Conservation (phyloP, 1,140 invertebrate genomes). For the Drosophila bifasciata region DNA sequence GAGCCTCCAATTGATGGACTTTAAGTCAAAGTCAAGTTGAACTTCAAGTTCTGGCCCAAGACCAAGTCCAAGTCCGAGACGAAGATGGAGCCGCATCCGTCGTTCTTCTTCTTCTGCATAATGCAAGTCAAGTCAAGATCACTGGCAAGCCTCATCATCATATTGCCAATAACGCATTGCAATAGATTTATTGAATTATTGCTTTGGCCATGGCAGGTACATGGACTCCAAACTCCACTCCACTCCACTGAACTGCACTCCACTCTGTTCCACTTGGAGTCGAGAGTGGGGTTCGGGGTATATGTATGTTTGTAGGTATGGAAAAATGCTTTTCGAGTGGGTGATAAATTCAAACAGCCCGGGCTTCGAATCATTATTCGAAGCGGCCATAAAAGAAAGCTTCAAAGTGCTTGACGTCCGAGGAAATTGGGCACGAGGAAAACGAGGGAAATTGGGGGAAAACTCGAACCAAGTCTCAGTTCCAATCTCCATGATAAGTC, state of each 20-base stretch:
- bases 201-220: constrained; percentile 82
- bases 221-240: constrained; percentile 68
- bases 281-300: not conserved
- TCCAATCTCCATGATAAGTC: constrained; percentile 70
- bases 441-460: constrained; percentile 47
- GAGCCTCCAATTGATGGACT: constrained; percentile 73
- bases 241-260: constrained; percentile 39
- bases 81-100: constrained; percentile 11
- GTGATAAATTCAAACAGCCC: constrained; percentile 78
- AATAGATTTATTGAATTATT: constrained; percentile 84
- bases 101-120: constrained; percentile 54
- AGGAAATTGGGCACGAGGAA: constrained; percentile 51
- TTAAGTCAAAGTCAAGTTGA: constrained; percentile 82
- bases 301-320: constrained; percentile 32
- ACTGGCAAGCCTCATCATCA: constrained; percentile 69
- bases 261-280: constrained; percentile 46
- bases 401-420: constrained; percentile 55
- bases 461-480: constrained; percentile 40
- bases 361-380: constrained; percentile 62
- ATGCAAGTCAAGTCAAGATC: constrained; percentile 45
- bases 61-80: constrained; percentile 59
- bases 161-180: constrained; percentile 83
- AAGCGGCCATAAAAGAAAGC: constrained; percentile 78
- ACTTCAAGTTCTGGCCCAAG: constrained; percentile 71
- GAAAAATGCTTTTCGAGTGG: constrained; percentile 79